Base-by-base conservation (phyloP, 2,113 vertebrate species). In the Phasianus colchicus region DNA sequence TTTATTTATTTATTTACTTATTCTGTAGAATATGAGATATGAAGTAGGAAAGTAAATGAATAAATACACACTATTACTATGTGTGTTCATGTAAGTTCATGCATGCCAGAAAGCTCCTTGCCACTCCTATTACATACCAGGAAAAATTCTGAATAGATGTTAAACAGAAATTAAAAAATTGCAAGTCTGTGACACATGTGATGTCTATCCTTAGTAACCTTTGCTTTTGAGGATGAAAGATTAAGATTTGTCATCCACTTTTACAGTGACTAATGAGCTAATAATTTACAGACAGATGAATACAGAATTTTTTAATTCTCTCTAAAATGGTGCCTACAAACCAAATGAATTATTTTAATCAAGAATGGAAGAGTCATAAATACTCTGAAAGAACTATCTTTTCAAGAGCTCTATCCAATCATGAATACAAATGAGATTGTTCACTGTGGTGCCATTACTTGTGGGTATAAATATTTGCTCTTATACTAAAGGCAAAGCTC, bases 151-250 rank as follows among this genome's bases (percentile, higher is more conserved):
- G 78, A 79, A 57, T 18, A 29, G 24, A 76, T 76, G 36, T 66
- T 76, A 87, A 90, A 75, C 54, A 12, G 5, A 78, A 74, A 83
- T 22, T 61, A 1, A 66, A 66, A 84, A 15, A 61, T 30, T 1
- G 0, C n/a, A 80, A 69, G 27, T 61, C 43, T 85, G n/a, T 45
- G 11, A 66, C 27, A 66, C 13, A 30, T 38, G 58, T 34, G 22
- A 84, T 47, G 11, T n/a, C 55, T 92, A 69, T 81, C 69, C 50
- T 90, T 76, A 85, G 32, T 60, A 96, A 90, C 48, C 81, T 92
- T 92, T 80, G 63, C 4, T 81, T 94, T 42, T 80, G 72, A 95
- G 60, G 64, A 90, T 92, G 72, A 97, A 95, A 90, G 95, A 95
- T 79, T 89, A 54, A 93, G 52, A 85, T 95, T 92, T 88, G 64